These are phyloP conservation scores for Dusona sp. DNA, from an alignment of 2,888 invertebrate genomes.

Conservation along the genomic window DNA sequence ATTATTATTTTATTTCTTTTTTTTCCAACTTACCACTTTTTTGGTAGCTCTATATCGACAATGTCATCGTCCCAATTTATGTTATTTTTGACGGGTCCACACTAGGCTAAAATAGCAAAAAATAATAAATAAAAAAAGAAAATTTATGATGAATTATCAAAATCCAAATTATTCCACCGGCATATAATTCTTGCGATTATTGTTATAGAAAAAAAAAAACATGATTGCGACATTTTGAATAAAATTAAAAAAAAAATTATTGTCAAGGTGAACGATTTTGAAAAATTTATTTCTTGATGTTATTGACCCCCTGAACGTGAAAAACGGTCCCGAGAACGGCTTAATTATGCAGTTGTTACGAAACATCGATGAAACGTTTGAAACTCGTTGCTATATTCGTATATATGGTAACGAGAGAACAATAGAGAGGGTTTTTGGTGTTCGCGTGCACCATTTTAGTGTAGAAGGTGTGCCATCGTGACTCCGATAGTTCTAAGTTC, in stretches of 20 bases:
- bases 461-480: conserved; percentile 25
- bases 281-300: neutral
- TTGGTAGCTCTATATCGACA: neutral
- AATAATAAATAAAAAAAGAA: neutral
- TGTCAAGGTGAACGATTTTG: neutral
- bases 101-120: neutral
- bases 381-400: conserved; percentile 43
- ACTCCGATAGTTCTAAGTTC: conserved; percentile 6
- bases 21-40: conserved; percentile 42
- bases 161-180: neutral
- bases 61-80: neutral
- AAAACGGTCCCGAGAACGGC: conserved; percentile 52
- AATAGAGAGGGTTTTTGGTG: conserved; percentile 28
- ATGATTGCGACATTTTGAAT: neutral
- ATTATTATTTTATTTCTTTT: conserved; percentile 8
- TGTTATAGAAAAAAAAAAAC: neutral
- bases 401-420: conserved; percentile 69
- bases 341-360: conserved; percentile 66
- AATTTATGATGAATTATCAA: neutral
- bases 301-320: neutral
- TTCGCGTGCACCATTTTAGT: conserved; percentile 57
- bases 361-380: conserved; percentile 56
- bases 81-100: neutral
- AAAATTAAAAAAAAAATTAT: neutral
- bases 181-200: neutral